phyloP scores from a whole-genome alignment of 2,888 invertebrate genomes.

The Pachymerium ferrugineum region DNA sequence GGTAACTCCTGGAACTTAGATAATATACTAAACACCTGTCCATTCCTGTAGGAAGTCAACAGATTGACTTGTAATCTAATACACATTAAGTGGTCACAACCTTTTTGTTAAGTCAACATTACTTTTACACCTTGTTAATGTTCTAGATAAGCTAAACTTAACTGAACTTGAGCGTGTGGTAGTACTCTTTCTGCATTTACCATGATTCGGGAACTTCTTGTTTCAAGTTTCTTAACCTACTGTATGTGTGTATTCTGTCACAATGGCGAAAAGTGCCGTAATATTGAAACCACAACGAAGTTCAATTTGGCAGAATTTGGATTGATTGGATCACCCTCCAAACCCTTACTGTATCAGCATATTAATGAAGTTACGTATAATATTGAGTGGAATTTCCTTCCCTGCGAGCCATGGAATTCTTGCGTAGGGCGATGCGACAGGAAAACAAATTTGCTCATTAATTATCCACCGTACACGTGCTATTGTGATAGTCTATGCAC shows the following conservation, averaged over 20 bases:
- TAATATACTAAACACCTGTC: no score
- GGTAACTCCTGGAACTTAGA: no score
- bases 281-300: no score
- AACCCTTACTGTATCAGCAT: background rate
- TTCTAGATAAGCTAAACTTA: background rate
- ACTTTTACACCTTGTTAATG: no score
- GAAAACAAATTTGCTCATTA: background rate
- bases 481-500: conserved; percentile 30
- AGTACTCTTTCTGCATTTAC: background rate
- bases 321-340: background rate
- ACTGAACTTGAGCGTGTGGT: background rate
- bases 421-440: conserved; percentile 34
- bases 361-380: background rate
- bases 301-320: no score
- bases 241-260: no score
- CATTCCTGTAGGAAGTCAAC: no score
- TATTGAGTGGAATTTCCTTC: background rate
- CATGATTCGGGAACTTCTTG: no score
- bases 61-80: background rate
- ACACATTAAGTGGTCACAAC: background rate
- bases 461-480: conserved; percentile 31
- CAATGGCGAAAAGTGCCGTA: no score
- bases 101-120: background rate
- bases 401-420: conserved; percentile 31
- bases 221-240: no score